Conservation (phyloP, 2,888 invertebrate species). For the Balanococcus diminutus region DNA sequence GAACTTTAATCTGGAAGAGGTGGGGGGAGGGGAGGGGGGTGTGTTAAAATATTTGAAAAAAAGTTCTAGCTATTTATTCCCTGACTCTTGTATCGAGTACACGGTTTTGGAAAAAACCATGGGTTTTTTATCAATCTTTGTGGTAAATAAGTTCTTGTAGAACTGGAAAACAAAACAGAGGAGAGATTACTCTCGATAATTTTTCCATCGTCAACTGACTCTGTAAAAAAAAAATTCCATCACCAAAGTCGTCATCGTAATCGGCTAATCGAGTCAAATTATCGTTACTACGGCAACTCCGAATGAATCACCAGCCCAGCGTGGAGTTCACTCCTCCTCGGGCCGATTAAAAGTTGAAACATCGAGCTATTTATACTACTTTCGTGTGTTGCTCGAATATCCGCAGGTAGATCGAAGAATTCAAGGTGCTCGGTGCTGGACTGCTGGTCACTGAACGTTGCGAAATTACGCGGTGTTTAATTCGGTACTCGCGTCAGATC, state of each 20-base stretch:
- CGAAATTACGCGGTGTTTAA: neutral
- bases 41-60: neutral
- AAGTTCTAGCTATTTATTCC: neutral
- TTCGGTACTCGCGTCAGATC: too few relatives aligned
- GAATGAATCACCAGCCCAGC: too few relatives aligned
- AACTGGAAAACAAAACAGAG: neutral
- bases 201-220: neutral
- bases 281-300: neutral
- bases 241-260: neutral
- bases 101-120: neutral
- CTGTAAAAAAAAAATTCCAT: neutral
- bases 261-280: neutral
- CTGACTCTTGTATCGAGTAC: neutral
- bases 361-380: too few relatives aligned
- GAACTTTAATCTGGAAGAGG: too few relatives aligned
- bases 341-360: too few relatives aligned
- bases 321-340: too few relatives aligned
- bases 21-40: neutral
- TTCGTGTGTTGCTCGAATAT: too few relatives aligned
- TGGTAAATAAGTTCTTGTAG: neutral
- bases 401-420: too few relatives aligned
- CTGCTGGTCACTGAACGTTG: neutral
- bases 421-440: too few relatives aligned
- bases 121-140: neutral
- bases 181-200: neutral